A percentile compares a stretch with the other conserved stretches of the same genome.
Evolutionary conservation across 2,888 invertebrate species (phyloP).

Genomic region (Gerosis bhagava): DNA sequence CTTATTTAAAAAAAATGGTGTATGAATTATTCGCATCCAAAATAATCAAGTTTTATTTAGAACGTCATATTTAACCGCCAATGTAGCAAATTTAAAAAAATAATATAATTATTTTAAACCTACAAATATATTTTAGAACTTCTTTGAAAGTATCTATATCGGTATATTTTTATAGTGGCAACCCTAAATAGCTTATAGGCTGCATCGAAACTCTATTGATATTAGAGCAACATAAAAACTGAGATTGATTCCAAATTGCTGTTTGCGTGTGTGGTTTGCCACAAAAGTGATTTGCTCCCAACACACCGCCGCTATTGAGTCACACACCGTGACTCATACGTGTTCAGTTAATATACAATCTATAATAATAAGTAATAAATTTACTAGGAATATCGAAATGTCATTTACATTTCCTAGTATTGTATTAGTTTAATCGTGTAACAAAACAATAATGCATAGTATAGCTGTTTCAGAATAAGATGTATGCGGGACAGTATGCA

Average conservation of each 20-base stretch:
- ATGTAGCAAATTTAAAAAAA: too few relatives aligned
- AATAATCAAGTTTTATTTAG: too few relatives aligned
- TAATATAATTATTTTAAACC: too few relatives aligned
- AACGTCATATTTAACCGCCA: too few relatives aligned
- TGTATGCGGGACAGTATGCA: too few relatives aligned
- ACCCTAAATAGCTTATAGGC: constrained; percentile 32
- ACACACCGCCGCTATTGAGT: constrained; percentile 39
- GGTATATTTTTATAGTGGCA: constrained; percentile 1
- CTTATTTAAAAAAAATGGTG: too few relatives aligned
- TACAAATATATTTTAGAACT: too few relatives aligned
- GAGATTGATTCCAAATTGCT: constrained; percentile 64
- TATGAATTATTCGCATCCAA: too few relatives aligned
- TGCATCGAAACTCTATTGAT: constrained; percentile 44
- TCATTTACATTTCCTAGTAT: constrained; percentile 47
- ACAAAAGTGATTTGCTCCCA: constrained; percentile 44
- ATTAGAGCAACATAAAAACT: constrained; percentile 47
- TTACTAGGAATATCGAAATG: constrained; percentile 60
- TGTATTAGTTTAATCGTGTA: constrained; percentile 14
- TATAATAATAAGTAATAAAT: constrained; percentile 58
- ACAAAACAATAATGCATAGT: constrained; percentile 13
- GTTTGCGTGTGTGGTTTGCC: constrained; percentile 66
- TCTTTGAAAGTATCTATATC: too few relatives aligned
- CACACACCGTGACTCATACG: constrained; percentile 58
- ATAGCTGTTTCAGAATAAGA: too few relatives aligned
- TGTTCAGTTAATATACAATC: constrained; percentile 42